Conservation (phyloP, 1,140 invertebrate genomes). For the Wiebesia pumilae region DNA sequence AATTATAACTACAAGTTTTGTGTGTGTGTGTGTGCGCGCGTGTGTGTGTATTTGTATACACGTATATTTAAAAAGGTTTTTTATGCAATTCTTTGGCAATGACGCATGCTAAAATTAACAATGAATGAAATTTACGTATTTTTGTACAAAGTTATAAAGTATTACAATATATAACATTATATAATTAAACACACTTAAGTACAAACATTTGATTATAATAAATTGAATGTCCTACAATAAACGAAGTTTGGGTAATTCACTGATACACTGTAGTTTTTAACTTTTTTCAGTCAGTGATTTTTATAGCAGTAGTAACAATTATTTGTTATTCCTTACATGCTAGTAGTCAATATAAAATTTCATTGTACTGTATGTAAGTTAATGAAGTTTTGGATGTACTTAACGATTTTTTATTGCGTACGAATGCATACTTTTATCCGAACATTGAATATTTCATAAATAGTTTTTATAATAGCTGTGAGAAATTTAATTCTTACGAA, state of each 20-base stretch:
- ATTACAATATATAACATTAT: slow-evolving; percentile 36
- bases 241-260: slow-evolving; percentile 17
- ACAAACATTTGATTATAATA: slow-evolving; percentile 46
- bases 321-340: neutral
- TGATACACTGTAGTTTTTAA: slow-evolving; percentile 13
- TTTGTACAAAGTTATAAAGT: slow-evolving; percentile 49
- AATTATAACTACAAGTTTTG: slow-evolving; percentile 28
- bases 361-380: neutral
- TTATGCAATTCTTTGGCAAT: slow-evolving; percentile 72
- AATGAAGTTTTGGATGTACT: neutral
- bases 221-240: slow-evolving; percentile 9
- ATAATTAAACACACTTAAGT: slow-evolving; percentile 41
- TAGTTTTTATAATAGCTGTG: neutral
- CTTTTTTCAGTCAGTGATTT: slow-evolving; percentile 24
- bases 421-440: neutral
- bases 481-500: slow-evolving; percentile 32
- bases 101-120: slow-evolving; percentile 58
- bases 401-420: neutral
- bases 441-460: slow-evolving; percentile 8
- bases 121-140: slow-evolving; percentile 31
- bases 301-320: slow-evolving; percentile 16
- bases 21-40: too few species aligned
- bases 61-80: slow-evolving; percentile 54
- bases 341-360: slow-evolving; percentile 16
- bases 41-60: neutral